Base-by-base conservation (phyloP, 2,888 invertebrate species). In the Cancer borealis region DNA sequence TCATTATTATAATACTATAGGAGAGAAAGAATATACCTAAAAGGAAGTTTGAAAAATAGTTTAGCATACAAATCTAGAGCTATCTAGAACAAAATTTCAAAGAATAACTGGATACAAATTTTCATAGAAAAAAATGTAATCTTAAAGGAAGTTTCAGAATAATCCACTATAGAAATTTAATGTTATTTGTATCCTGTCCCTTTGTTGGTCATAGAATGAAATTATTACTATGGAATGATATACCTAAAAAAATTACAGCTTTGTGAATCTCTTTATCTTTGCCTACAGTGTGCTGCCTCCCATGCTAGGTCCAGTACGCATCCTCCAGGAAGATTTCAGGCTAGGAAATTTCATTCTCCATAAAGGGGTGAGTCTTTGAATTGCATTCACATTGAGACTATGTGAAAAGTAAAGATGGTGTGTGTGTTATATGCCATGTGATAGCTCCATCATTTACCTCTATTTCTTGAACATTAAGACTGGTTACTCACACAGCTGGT, bases 361-460 rank as follows among this genome's bases (percentile, higher is more conserved):
- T 30, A 93, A 93, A 89, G 93, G 93, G 73, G 93, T 93, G 39
- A 93, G 93, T 89, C 73, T 46, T 26, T 91, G 17, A 21, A 60
- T 60, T 60, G 60, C 5, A 21, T 4, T 21, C 39, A 21, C 60
- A 60, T 60, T 4, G 21, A 60, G 21, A 60, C 60, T 60, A 60
- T 21, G 21, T 21, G 60, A 60, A 60, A 21, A 60, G 21, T 21
- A 60, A 60, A 60, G 21, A 21, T 60, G 21, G 60, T 60, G 21
- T 21, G 21, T 21, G 3, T 60, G 60, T 60, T 60, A 3, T 60
- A 60, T 5, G 4, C 3, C 21, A 60, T 17, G 17, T 60, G 60
- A 60, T 60, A 21, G 12, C 60, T 60, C 1, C 60, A 60, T 60
- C 21, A 21, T 21, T 21, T 21, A 60, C 21, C 14, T 21, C 21